Conservation (phyloP, 2,797 vertebrate species). For the Anas georgica region DNA sequence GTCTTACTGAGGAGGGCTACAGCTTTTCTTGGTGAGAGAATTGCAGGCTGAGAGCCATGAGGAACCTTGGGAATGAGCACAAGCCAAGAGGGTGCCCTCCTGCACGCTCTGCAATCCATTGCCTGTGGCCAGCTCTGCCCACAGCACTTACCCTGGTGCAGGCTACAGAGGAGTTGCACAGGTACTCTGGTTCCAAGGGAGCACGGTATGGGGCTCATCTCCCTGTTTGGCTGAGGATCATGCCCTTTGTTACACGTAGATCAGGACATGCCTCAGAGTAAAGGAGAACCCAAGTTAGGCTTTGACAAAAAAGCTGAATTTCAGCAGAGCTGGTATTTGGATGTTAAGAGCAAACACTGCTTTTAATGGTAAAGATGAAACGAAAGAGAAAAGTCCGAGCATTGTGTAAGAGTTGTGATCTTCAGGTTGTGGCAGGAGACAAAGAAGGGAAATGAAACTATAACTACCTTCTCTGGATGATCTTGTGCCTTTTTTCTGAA, state of each 20-base stretch:
- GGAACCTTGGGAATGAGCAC: background rate
- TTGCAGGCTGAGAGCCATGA: background rate
- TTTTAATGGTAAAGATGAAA: background rate
- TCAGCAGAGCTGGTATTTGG: background rate
- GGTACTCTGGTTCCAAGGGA: rapidly evolving
- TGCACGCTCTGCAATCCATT: background rate
- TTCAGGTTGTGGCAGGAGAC: background rate
- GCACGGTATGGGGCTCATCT: background rate
- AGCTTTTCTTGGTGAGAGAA: background rate
- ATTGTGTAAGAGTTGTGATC: background rate
- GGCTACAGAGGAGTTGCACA: background rate
- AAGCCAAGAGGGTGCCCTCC: background rate
- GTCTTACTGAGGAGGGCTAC: background rate
- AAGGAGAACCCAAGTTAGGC: background rate
- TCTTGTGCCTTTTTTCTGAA: background rate
- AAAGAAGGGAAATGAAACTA: background rate
- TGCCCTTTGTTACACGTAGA: rapidly evolving
- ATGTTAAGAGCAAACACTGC: background rate
- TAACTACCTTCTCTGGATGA: too few relatives aligned
- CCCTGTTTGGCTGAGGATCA: background rate
- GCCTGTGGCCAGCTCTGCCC: background rate
- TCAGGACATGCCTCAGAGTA: background rate
- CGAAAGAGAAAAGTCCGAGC: background rate
- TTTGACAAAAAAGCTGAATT: background rate
- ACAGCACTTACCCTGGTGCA: too few relatives aligned